A percentile compares a stretch with the other conserved stretches of the same genome.
Evolutionary conservation across 2,888 invertebrate genomes (phyloP).

Genomic region (Lasioglossum malachurum): DNA sequence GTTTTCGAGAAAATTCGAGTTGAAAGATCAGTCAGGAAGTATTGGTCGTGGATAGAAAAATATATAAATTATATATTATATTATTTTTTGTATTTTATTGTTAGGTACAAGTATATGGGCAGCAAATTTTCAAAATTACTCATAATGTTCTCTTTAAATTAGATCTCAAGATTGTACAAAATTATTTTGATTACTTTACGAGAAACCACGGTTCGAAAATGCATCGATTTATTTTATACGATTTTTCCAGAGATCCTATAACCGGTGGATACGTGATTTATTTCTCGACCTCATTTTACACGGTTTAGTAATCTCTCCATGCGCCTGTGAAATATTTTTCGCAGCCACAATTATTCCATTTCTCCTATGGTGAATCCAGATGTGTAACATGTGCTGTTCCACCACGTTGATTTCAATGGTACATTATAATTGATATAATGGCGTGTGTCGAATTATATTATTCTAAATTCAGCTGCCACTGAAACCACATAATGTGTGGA

Average conservation of each 20-base stretch:
- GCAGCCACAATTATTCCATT: not conserved
- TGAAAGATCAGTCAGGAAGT: no score
- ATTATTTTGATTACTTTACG: not conserved
- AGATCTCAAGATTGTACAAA: not conserved
- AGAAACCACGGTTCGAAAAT: not conserved
- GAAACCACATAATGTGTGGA: not conserved
- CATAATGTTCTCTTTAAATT: not conserved
- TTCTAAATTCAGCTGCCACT: not conserved
- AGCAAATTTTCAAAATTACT: not conserved
- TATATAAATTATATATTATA: no score
- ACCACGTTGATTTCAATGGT: not conserved
- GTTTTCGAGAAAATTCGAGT: no score
- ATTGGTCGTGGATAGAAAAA: no score
- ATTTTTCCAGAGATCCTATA: not conserved
- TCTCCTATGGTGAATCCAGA: not conserved
- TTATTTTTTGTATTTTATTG: not conserved
- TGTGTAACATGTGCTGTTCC: not conserved
- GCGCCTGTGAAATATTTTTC: not conserved
- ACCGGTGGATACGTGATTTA: not conserved
- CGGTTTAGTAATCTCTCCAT: not conserved
- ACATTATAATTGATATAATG: slow-evolving; percentile 1
- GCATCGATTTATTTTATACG: not conserved
- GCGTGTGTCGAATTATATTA: not conserved
- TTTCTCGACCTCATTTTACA: not conserved
- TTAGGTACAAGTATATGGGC: not conserved